Evolutionary conservation across 2,797 vertebrate genomes (phyloP).

Genomic region (Antrozous pallidus): DNA sequence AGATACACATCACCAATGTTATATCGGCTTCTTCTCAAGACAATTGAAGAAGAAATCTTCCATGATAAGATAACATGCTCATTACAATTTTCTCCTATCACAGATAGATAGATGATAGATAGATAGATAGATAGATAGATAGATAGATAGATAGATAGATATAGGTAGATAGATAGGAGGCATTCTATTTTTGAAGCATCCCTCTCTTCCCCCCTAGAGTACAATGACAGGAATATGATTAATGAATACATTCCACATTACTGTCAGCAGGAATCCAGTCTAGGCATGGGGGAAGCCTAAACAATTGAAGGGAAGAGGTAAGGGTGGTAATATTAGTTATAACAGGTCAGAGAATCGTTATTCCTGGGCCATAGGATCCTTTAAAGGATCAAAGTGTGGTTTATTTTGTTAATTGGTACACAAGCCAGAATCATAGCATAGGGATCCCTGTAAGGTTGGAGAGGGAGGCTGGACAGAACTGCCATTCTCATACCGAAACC

Average conservation of each 20-base stretch:
- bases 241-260: conserved; percentile 68
- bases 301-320: conserved; percentile 80
- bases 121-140: too few species aligned
- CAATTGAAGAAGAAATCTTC: not conserved
- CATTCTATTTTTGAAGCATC: conserved; percentile 67
- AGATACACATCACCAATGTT: not conserved
- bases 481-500: not conserved
- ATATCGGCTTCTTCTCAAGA: not conserved
- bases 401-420: conserved; percentile 62
- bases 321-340: conserved; percentile 73
- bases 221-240: conserved; percentile 80
- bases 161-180: not conserved
- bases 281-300: conserved; percentile 70
- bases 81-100: conserved; percentile 45
- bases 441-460: not conserved
- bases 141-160: too few species aligned
- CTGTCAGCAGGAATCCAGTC: conserved; percentile 77
- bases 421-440: not conserved
- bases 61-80: not conserved
- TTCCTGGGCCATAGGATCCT: conserved; percentile 66
- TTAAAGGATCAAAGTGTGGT: conserved; percentile 47
- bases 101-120: too few species aligned
- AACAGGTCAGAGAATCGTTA: conserved; percentile 69
- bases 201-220: conserved; percentile 33
- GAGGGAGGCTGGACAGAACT: not conserved